A percentile compares a stretch with the other conserved stretches of the same genome.
These are phyloP conservation scores for Irena cyanogastra DNA, from an alignment of 2,113 vertebrate species.

Conservation along the genomic window DNA sequence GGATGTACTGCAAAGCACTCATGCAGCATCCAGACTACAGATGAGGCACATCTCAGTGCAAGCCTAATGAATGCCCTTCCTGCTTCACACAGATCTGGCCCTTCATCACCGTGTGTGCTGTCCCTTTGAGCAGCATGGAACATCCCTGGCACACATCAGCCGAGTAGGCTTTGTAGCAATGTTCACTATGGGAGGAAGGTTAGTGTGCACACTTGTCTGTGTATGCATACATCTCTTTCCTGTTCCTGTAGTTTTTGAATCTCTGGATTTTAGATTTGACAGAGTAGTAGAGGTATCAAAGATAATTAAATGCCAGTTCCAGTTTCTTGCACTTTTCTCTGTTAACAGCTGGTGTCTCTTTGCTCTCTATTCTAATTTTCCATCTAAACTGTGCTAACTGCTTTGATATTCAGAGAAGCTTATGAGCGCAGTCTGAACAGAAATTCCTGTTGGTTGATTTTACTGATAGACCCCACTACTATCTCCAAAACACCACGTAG, in stretches of 20 bases:
- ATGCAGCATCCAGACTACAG: background rate
- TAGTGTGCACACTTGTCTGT: background rate
- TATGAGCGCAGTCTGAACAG: background rate
- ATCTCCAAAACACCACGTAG: background rate
- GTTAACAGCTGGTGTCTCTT: background rate
- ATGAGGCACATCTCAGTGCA: background rate
- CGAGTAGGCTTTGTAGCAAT: background rate
- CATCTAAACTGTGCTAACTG: background rate
- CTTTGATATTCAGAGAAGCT: background rate
- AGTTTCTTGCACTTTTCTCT: background rate
- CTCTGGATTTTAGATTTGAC: constrained; percentile 3
- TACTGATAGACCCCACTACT: background rate
- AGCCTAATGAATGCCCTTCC: background rate
- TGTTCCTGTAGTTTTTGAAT: background rate
- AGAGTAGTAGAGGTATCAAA: background rate
- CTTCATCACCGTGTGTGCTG: background rate
- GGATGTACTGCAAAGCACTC: background rate
- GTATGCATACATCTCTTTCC: background rate
- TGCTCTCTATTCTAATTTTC: background rate
- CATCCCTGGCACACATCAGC: background rate
- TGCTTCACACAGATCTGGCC: background rate
- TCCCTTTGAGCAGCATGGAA: background rate
- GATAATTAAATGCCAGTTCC: constrained; percentile 27
- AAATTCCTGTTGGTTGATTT: background rate
- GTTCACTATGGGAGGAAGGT: background rate